Evolutionary conservation across 2,797 vertebrate species (phyloP).

Genomic region (Karalla daura): DNA sequence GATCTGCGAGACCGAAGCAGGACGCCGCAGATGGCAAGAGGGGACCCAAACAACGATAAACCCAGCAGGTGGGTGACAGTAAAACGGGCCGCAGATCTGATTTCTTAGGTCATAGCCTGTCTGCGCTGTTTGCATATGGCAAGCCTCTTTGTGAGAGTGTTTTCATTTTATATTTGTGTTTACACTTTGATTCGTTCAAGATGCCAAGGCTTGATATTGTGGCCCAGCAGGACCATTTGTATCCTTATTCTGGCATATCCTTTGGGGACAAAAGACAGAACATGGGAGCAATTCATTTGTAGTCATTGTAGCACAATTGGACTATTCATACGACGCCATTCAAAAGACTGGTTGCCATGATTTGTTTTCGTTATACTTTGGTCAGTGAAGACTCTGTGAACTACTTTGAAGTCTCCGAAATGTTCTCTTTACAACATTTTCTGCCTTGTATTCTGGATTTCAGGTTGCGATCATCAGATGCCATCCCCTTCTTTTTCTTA

Average conservation of each 20-base stretch:
- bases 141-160: constrained; percentile 50
- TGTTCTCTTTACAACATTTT: constrained; percentile 42
- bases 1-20: constrained; percentile 94
- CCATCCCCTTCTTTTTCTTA: constrained; percentile 47
- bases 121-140: constrained; percentile 2
- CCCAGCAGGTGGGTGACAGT: constrained; percentile 74
- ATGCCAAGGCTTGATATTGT: constrained; percentile 80
- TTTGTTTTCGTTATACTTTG: constrained; percentile 16
- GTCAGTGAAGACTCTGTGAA: constrained; percentile 5
- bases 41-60: constrained; percentile 70
- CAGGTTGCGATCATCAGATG: constrained; percentile 67
- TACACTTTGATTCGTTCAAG: constrained; percentile 82
- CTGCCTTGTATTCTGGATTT: constrained; percentile 69
- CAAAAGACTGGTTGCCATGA: not conserved
- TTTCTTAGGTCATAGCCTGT: too few relatives aligned
- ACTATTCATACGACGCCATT: constrained; percentile 21
- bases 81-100: too few relatives aligned
- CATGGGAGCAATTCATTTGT: constrained; percentile 33
- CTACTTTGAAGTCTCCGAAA: constrained; percentile 24
- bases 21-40: constrained; percentile 85
- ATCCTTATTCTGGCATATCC: constrained; percentile 86
- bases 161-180: constrained; percentile 66
- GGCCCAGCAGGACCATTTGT: constrained; percentile 81
- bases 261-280: constrained; percentile 63
- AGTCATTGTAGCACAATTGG: constrained; percentile 20